Percentiles rank a stretch among this genome's conserved stretches.
Evolutionary conservation across 2,113 vertebrate genomes (phyloP).

Genomic region (Sylvia atricapilla): DNA sequence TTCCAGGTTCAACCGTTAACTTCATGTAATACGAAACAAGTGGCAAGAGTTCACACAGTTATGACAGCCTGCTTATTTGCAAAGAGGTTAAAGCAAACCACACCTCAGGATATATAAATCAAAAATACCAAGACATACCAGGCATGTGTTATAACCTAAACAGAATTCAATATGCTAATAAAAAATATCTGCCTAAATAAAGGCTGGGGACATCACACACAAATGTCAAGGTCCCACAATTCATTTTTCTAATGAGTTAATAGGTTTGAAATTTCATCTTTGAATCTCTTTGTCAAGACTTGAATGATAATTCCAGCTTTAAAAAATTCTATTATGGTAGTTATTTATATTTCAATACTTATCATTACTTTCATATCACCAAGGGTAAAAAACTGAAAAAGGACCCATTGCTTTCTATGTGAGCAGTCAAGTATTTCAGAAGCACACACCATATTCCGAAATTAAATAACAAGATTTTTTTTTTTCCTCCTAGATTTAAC

Average conservation of each 20-base stretch:
- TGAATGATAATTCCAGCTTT: background rate
- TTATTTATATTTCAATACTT: background rate
- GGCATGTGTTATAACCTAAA: background rate
- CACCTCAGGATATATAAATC: background rate
- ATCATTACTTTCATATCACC: background rate
- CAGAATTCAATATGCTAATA: background rate
- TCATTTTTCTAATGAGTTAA: background rate
- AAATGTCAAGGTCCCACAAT: background rate
- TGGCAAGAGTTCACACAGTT: background rate
- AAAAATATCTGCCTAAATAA: background rate
- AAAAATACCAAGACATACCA: background rate
- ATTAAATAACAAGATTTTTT: background rate
- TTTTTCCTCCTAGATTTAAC: background rate
- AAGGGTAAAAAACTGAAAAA: background rate
- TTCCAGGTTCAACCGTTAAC: background rate
- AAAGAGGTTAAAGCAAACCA: conserved; percentile 9
- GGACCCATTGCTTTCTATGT: background rate
- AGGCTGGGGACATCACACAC: background rate
- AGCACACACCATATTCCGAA: background rate
- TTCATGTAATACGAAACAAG: background rate
- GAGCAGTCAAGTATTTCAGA: background rate
- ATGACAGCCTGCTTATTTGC: background rate
- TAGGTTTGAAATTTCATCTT: background rate
- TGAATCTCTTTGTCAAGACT: background rate
- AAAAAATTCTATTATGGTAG: background rate